Evolutionary conservation across 2,888 invertebrate species (phyloP).

Genomic region (Eristalis tenax): DNA sequence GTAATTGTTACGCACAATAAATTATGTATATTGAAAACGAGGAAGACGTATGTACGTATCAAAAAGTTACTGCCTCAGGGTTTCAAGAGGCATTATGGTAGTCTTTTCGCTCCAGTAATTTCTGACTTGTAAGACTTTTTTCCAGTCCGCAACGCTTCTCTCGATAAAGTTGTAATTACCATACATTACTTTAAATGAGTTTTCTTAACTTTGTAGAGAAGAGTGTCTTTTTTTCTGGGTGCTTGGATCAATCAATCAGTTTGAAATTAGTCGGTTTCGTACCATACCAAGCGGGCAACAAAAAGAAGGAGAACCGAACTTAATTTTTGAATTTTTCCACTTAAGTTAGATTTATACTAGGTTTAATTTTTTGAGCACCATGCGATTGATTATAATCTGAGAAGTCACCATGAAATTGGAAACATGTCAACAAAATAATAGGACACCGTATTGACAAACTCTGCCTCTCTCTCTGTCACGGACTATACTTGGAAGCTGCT

Average conservation of each 20-base stretch:
- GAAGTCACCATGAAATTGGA: background rate
- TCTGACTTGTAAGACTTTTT: background rate
- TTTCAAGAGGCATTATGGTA: background rate
- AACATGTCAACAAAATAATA: background rate
- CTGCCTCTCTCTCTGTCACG: too few relatives aligned
- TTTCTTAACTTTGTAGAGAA: background rate
- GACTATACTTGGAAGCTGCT: too few relatives aligned
- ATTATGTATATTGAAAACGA: background rate
- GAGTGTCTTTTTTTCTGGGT: background rate
- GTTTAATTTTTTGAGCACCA: too few relatives aligned
- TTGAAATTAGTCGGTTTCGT: background rate
- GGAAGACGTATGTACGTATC: background rate
- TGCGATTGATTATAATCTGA: background rate
- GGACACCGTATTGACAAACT: too few relatives aligned
- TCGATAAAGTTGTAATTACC: background rate
- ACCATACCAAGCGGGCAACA: background rate
- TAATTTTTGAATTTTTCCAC: background rate
- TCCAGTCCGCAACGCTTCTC: background rate
- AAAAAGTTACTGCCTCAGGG: background rate
- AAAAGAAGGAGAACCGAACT: background rate
- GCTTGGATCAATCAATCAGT: background rate
- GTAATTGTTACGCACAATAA: background rate
- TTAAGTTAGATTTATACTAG: background rate
- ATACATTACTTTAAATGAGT: background rate
- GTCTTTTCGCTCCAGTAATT: background rate